Evolutionary conservation across 2,113 vertebrate genomes (phyloP).

Genomic region (Lophius piscatorius): DNA sequence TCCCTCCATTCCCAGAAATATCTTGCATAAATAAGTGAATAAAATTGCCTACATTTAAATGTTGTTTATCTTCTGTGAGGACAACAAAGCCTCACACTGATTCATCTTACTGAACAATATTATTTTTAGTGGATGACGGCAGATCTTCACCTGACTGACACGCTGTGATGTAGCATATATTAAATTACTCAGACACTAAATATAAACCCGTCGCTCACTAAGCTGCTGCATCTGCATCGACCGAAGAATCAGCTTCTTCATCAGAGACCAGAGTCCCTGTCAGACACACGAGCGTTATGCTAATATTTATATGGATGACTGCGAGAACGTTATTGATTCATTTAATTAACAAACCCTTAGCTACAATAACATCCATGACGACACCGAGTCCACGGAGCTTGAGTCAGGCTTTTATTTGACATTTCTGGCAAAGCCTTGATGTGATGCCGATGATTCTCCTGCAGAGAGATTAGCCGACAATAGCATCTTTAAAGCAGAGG

Average conservation of each 20-base stretch:
- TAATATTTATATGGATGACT: background rate
- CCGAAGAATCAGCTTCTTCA: constrained; percentile 31
- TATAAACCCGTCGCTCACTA: background rate
- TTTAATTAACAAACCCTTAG: too few relatives aligned
- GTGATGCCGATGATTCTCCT: constrained; percentile 50
- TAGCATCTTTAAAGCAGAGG: constrained; percentile 31
- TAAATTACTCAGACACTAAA: constrained; percentile 8
- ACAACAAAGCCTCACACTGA: constrained; percentile 8
- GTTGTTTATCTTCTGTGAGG: constrained; percentile 5
- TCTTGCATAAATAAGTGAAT: too few relatives aligned
- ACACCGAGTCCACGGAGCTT: too few relatives aligned
- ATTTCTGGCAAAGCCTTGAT: constrained; percentile 23
- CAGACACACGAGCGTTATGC: background rate
- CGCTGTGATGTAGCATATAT: constrained; percentile 1
- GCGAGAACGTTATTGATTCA: constrained; percentile 9
- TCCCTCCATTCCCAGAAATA: too few relatives aligned
- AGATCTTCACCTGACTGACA: constrained; percentile 8
- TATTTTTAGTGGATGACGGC: constrained; percentile 20
- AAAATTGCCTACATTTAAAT: too few relatives aligned
- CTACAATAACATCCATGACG: too few relatives aligned
- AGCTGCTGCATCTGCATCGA: constrained; percentile 8
- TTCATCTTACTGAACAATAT: background rate
- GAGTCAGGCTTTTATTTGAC: constrained; percentile 37
- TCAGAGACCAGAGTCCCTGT: constrained; percentile 9
- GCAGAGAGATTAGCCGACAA: constrained; percentile 51